Base-by-base conservation (phyloP, 2,797 vertebrate genomes). In the Pangasius sanitwongsei region DNA sequence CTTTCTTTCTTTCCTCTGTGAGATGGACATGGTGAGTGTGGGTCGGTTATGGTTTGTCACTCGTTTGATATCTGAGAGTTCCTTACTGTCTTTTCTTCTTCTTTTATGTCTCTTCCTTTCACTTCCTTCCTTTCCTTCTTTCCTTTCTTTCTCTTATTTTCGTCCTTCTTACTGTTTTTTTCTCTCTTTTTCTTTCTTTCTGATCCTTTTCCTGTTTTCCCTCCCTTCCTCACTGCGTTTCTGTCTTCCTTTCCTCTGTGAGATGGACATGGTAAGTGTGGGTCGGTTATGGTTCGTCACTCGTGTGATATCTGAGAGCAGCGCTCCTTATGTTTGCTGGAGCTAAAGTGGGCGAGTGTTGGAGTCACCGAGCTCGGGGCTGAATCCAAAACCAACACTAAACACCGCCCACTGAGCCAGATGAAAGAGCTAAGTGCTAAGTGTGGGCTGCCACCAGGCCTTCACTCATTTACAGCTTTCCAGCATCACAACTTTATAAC, bases 391-490 rank as follows among this genome's bases (percentile, higher is more conserved):
- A 9, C 53, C 78, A 59, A 37, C 78, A 81, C 53, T 59, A 13
- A 81, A 81, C 78, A 57, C 78, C 55, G 1, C 78, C 78, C 78
- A 81, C 78, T 59, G 53, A 34, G 41, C n/a, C 31, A 57, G 78
- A 34, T 81, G 53, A 81, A 59, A 12, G 31, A 5, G 8, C 7
- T 34, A 37, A 53, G 16, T 6, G 4, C n/a, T 80, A 53, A 81
- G 18, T 81, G 78, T 80, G 50, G 77, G 77, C 77, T 80, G 77
- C 50, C 77, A 80, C 15, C 48, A 34, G 50, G 7, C 16, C 28
- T 80, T 55, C 77, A 80, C 77, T 80, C 77, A 31, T 55, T 80
- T 80, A 55, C 1, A 53, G 48, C 50, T 4, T 55, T 80, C n/a
- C 77, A 55, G 77, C 28, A 77, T n/a, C 23, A 13, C 37, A 48